A percentile compares a stretch with the other conserved stretches of the same genome.
phyloP scores from a whole-genome alignment of 1,140 invertebrate species.

The Heliothis virescens region DNA sequence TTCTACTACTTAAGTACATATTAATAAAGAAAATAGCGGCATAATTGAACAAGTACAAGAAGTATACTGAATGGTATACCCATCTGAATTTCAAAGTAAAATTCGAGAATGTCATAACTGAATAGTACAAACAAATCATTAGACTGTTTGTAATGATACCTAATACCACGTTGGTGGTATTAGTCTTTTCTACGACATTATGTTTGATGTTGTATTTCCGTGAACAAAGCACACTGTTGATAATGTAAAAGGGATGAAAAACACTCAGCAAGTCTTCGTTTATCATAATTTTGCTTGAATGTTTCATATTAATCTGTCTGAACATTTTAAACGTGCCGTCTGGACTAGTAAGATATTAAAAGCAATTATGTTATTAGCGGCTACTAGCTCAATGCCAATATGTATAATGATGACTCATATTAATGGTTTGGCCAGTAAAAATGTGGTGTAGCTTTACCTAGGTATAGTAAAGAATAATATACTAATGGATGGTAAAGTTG shows the following conservation, averaged over 20 bases:
- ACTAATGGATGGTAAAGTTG: too few species aligned
- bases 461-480: too few species aligned
- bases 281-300: not conserved
- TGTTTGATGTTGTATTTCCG: constrained; percentile 14
- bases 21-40: not conserved
- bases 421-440: not conserved
- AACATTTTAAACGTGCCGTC: not conserved
- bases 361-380: not conserved
- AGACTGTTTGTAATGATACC: not conserved
- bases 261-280: not conserved
- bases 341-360: not conserved
- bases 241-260: constrained; percentile 4
- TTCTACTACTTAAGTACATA: not conserved
- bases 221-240: not conserved
- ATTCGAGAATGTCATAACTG: not conserved
- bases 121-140: not conserved
- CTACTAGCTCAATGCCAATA: not conserved
- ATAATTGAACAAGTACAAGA: not conserved
- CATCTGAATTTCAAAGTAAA: not conserved
- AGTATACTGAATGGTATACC: not conserved
- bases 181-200: not conserved
- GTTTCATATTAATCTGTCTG: not conserved
- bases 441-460: too few species aligned
- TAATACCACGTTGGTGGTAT: not conserved
- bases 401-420: not conserved